Base-by-base conservation (phyloP, 2,113 vertebrate genomes). In the Triplophysa rosa region DNA sequence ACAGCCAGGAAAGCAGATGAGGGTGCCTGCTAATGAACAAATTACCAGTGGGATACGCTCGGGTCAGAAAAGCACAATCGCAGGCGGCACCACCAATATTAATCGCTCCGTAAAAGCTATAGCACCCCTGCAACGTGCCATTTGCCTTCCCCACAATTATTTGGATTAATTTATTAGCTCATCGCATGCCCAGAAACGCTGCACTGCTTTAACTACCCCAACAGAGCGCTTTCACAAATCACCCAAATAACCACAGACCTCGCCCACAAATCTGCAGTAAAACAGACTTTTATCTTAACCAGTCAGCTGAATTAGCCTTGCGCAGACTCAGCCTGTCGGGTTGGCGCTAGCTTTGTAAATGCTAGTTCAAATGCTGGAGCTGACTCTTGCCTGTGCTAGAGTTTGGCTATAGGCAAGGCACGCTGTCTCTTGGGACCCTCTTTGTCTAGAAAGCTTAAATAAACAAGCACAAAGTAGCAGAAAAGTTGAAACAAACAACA, bases 131-230 rank as follows among this genome's bases (percentile, higher is more conserved):
- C 79, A 67, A 58, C 14, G 16, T 68, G 73, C 79, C 72, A 80
- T 80, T 80, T 82, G 79, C 84, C 67, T 81, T 77, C 56, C 40
- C 23, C 45, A 59, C 69, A 61, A 80, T 83, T 82, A 83, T 73
- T 77, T 24, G 61, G 82, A 83, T 83, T 83, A 65, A 86, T 83
- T 64, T 73, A 58, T 59, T 82, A 65, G 71, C 67, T 72, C n/a
- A 19, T 79, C 33, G 67, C 75, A 71, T 19, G 16, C 56, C 0
- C 54, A 68, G 63, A 73, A 79, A 74, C 58, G 62, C 47, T 33
- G 68, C 59, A 12, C 26, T 70, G 78, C 81, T 84, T 78, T 74
- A 78, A 80, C 67, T 40, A 33, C 49, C 66, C 65, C 68, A 13
- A 47, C 40, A 67, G 42, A 70, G 26, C 17, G 64, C 54, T 64